Evolutionary conservation across 64 coral and sea anemone genomes (phyloP).

Genomic region (Hydrozoanthus tunicans): DNA sequence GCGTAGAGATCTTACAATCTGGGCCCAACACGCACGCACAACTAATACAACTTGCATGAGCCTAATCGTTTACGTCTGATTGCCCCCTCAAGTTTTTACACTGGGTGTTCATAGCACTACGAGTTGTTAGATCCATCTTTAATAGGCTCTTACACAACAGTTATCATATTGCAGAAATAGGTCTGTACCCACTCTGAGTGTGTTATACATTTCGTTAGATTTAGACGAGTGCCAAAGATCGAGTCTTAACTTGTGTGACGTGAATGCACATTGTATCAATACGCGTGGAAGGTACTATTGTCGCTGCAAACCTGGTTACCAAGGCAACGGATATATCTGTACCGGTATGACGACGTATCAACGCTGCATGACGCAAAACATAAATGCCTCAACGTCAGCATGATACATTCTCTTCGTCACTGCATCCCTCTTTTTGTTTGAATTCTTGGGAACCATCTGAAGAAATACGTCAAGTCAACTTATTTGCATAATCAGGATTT

Average conservation of each 20-base stretch:
- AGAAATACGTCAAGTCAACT: too few species aligned
- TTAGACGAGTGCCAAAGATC: slow-evolving; percentile 22
- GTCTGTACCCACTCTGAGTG: background rate
- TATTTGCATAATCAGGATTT: too few species aligned
- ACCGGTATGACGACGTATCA: background rate
- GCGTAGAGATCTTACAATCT: too few species aligned
- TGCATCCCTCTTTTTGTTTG: too few species aligned
- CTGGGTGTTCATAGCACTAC: too few species aligned
- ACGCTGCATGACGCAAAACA: background rate
- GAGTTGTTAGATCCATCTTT: too few species aligned
- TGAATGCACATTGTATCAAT: slow-evolving; percentile 33
- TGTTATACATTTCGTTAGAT: background rate
- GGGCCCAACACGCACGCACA: too few species aligned
- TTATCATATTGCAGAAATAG: background rate
- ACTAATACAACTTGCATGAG: too few species aligned
- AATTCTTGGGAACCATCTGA: too few species aligned
- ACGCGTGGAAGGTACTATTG: slow-evolving; percentile 23
- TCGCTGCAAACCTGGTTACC: slow-evolving; percentile 15
- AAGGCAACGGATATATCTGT: slow-evolving; percentile 32
- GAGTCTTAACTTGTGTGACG: background rate
- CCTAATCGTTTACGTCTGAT: too few species aligned
- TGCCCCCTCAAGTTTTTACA: too few species aligned
- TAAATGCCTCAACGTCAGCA: background rate
- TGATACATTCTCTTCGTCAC: background rate
- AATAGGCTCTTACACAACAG: too few species aligned